Conservation (phyloP, 2,113 vertebrate species). For the Okapia johnstoni region DNA sequence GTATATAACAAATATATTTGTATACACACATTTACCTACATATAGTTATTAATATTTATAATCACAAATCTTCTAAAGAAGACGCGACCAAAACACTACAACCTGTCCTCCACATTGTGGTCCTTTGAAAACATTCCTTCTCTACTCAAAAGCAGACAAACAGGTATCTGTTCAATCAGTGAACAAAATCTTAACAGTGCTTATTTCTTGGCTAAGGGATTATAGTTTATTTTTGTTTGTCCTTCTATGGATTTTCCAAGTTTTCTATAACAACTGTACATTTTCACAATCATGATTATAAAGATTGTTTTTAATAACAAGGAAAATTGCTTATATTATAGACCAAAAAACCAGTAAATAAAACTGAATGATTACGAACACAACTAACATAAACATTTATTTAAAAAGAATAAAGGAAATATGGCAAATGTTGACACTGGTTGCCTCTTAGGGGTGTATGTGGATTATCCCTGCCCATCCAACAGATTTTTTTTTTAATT, state of each 20-base stretch:
- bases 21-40: not conserved
- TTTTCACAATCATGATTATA: not conserved
- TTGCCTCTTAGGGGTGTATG: not conserved
- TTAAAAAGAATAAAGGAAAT: not conserved
- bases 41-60: not conserved
- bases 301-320: not conserved
- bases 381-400: not conserved
- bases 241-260: not conserved
- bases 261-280: not conserved
- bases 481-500: not conserved
- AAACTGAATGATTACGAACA: not conserved
- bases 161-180: not conserved
- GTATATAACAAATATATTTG: not conserved
- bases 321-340: not conserved
- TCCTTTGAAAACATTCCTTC: not conserved
- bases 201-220: not conserved
- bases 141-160: not conserved
- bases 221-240: not conserved
- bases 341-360: not conserved
- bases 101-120: not conserved
- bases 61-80: not conserved
- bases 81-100: not conserved
- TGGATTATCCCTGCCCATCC: not conserved
- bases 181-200: not conserved
- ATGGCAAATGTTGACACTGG: not conserved